Conservation (phyloP, 2,113 vertebrate genomes). For the Telmatochromis sp. region DNA sequence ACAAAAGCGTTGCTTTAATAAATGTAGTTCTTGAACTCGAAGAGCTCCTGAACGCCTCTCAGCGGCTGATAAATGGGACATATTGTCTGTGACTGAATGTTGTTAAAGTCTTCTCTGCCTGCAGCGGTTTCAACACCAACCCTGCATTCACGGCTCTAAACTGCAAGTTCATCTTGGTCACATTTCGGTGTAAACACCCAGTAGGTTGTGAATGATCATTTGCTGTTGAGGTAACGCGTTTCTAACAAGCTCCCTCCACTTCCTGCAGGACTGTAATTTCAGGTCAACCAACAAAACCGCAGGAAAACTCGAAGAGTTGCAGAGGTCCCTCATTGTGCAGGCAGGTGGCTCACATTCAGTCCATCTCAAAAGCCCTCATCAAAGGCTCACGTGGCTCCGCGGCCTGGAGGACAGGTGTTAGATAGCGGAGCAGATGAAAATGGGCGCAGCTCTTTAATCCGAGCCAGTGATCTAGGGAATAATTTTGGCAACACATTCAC, state of each 20-base stretch:
- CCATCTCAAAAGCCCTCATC: conserved; percentile 14
- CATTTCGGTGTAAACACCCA: background rate
- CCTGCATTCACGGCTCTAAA: background rate
- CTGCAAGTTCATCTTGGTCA: background rate
- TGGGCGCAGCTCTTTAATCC: background rate
- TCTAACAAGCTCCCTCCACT: background rate
- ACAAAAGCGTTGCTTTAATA: accelerated
- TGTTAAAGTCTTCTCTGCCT: background rate
- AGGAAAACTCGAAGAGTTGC: background rate
- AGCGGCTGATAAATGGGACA: background rate
- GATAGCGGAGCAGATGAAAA: background rate
- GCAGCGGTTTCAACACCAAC: background rate
- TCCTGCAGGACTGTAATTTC: background rate
- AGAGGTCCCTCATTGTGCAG: background rate
- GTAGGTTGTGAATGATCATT: background rate
- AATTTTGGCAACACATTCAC: background rate
- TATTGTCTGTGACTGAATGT: background rate
- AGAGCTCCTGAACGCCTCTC: background rate
- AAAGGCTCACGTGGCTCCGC: background rate
- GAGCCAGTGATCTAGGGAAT: background rate
- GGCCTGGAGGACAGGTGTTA: background rate
- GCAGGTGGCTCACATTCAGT: conserved; percentile 22
- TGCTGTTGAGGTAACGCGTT: background rate
- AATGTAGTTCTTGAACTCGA: background rate
- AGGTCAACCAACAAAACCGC: background rate